Conservation (phyloP, 2,113 vertebrate genomes). For the Cynocephalus volans region DNA sequence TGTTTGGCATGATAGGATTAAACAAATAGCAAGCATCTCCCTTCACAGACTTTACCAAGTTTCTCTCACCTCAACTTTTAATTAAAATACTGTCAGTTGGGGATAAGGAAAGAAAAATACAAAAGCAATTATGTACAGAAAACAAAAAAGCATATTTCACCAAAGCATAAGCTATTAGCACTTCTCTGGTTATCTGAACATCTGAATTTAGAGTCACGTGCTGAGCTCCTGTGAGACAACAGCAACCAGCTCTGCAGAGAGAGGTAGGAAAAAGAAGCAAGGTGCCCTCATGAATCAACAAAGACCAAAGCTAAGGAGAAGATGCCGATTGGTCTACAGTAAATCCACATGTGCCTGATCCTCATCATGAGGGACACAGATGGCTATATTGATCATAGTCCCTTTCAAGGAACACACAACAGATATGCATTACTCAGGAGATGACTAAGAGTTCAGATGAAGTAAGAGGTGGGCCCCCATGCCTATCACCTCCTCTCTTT, state of each 20-base stretch:
- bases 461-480: neutral
- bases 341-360: neutral
- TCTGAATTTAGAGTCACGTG: constrained; percentile 89
- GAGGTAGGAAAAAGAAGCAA: constrained; percentile 34
- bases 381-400: accelerated
- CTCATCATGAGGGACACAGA: neutral
- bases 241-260: constrained; percentile 80
- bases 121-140: constrained; percentile 89
- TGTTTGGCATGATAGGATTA: constrained; percentile 74
- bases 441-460: neutral
- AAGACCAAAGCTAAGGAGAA: neutral
- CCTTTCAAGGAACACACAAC: neutral
- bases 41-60: constrained; percentile 84
- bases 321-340: neutral
- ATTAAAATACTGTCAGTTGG: constrained; percentile 90
- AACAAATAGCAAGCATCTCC: constrained; percentile 84
- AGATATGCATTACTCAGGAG: neutral
- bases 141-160: constrained; percentile 90
- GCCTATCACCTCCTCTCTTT: neutral
- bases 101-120: constrained; percentile 88
- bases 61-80: constrained; percentile 89
- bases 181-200: constrained; percentile 88
- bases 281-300: neutral
- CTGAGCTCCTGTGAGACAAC: constrained; percentile 79
- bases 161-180: constrained; percentile 88